Base-by-base conservation (phyloP, 2,888 invertebrate genomes). In the Athalia cordata region DNA sequence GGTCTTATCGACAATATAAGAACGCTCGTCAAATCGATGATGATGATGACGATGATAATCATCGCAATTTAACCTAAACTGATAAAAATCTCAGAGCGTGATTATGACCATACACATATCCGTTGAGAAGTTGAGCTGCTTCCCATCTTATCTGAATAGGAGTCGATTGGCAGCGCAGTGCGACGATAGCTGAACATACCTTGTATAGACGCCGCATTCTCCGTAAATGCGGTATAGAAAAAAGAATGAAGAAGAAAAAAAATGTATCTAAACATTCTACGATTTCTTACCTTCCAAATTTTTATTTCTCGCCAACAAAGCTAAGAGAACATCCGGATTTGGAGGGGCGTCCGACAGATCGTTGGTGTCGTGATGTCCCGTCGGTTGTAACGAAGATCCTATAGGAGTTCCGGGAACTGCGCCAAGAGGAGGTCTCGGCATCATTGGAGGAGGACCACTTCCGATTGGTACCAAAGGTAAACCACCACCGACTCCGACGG, bases 281-380 rank as follows among this genome's bases (percentile, higher is more conserved):
- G 2, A 29, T 9, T 75, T 75, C 93, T 92, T 92, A 97, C 97
- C 97, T 96, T 97, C 97, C 67, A 97, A 92, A 80, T 95, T 95
- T 91, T 97, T 96, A 91, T 97, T 97, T 88, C 96, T 93, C 59
- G 96, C 95, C 80, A 97, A 92, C 78, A 97, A 92, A 9, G 97
- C 96, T 68, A 97, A 92, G 77, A 97, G 92, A 83, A 97, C 95
- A 88, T 97, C 97, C 43, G 96, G 96, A 89, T 95, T 96, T 80
- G 96, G 96, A 86, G 94, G 92, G 84, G 93, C 91, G 82, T 89
- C 89, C 77, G 84, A 82, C 11, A 86, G 78, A 13, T 87, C 87
- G 5, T 68, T 79, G 72, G 81, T 77, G 9, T 83, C 81, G 43
- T 82, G 80, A 59, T 79, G 81, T 64, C 76, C 80, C 76, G 85